A percentile compares a stretch with the other conserved stretches of the same genome.
phyloP scores from a whole-genome alignment of 2,113 vertebrate genomes.

The Albula glossodonta region DNA sequence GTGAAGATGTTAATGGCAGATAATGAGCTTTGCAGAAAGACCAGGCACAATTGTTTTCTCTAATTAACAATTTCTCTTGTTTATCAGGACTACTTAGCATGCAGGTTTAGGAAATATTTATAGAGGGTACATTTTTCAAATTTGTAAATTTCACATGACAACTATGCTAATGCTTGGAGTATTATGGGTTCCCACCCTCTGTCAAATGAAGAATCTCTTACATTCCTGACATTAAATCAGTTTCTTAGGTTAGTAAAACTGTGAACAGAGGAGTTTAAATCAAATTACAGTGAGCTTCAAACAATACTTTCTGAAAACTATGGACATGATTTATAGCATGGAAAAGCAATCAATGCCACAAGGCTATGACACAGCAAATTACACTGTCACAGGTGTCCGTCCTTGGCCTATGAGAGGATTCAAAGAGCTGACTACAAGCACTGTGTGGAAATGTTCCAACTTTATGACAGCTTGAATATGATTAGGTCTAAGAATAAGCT shows the following conservation, averaged over 20 bases:
- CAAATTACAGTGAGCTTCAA: too few species aligned
- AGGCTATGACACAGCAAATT: too few species aligned
- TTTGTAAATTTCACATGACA: background rate
- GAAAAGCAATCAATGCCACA: too few species aligned
- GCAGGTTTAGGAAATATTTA: background rate
- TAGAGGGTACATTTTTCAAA: background rate
- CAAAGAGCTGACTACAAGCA: background rate
- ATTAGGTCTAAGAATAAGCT: background rate
- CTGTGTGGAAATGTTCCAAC: background rate
- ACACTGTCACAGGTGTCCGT: background rate
- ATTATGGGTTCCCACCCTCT: background rate
- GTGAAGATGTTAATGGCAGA: background rate
- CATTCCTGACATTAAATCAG: too few species aligned
- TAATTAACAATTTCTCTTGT: background rate
- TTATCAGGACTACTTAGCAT: background rate
- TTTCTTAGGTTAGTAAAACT: background rate
- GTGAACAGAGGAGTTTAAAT: background rate
- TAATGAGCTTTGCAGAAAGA: background rate
- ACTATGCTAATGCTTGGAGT: background rate
- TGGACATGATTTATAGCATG: too few species aligned
- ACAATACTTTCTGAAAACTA: too few species aligned
- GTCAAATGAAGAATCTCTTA: too few species aligned
- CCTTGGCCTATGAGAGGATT: background rate
- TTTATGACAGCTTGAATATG: background rate
- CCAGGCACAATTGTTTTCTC: background rate